Base-by-base conservation (phyloP, 2,888 invertebrate species). In the Andrena flavipes region DNA sequence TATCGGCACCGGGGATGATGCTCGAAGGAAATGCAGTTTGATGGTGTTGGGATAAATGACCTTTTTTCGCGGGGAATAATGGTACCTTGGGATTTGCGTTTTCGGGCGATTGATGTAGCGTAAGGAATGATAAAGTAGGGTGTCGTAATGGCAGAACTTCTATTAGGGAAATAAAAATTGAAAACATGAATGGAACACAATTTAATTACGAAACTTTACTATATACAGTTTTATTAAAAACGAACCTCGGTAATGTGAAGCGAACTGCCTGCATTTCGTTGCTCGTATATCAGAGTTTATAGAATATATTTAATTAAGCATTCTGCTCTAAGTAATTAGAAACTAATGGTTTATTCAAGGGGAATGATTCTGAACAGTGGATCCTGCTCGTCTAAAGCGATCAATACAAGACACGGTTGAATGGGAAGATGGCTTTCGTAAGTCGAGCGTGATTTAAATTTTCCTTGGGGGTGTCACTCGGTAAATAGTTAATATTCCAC, bases 331-430 rank as follows among this genome's bases (percentile, higher is more conserved):
- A n/a, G n/a, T n/a, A 89, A 91, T 90, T 90, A 87, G 88, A 85
- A 90, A 90, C 86, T 89, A 88, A 90, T 81, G 82, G 82, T 79
- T 86, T 88, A 91, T 91, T 91, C 85, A 88, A 90, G 90, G 89
- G 81, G 84, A 87, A 90, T 87, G 91, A 88, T 83, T 86, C 54
- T 23, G 68, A 73, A 60, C 67, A 30, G 42, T 56, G 13, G 16
- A 42, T 42, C 42, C 42, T 42, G 42, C 33, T 49, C 70, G 29
- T 60, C 60, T 49, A 62, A 64, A 48, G 30, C 51, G 72, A 26
- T 20, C 67, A 67, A 33, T 64, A 68, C 59, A 69, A 63, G 35
- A 49, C 35, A 35, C 56, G 7, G 20, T 13, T 23, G 8, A 20
- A 5, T 20, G 23, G 51, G 29, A 64, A 69, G 72, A 81, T 63